A percentile compares a stretch with the other conserved stretches of the same genome.
Evolutionary conservation across 2,113 vertebrate species (phyloP).

Genomic region (Procapra przewalskii): DNA sequence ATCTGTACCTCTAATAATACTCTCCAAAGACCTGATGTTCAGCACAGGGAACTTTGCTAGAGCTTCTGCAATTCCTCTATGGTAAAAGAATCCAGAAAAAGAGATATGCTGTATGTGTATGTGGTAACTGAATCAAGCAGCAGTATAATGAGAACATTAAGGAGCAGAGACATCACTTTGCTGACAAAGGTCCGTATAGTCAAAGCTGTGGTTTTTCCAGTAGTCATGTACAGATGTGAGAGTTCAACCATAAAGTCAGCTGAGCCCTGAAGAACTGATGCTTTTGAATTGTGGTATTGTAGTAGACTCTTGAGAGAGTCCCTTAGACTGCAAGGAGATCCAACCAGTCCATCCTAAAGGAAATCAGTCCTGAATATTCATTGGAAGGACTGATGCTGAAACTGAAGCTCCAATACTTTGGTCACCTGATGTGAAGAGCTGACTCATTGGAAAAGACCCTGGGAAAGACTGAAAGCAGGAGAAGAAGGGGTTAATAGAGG

Average conservation of each 20-base stretch:
- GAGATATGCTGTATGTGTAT: background rate
- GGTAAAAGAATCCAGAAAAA: background rate
- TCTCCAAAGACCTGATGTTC: background rate
- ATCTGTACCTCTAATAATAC: background rate
- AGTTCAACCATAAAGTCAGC: background rate
- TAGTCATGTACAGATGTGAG: background rate
- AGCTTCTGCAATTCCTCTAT: background rate
- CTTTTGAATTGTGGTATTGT: background rate
- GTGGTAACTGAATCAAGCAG: accelerated
- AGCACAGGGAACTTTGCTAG: background rate
- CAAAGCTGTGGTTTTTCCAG: background rate
- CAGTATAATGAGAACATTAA: background rate
- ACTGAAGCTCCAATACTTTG: background rate
- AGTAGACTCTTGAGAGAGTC: background rate
- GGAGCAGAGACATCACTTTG: background rate
- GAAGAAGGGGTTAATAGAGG: background rate
- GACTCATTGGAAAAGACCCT: background rate
- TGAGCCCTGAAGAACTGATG: background rate
- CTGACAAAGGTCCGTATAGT: background rate
- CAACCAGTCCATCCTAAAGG: background rate
- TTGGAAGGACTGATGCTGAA: background rate
- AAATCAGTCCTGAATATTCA: background rate
- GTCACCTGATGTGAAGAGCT: background rate
- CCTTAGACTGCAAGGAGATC: background rate
- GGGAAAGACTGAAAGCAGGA: background rate